Conservation (phyloP, 2,888 invertebrate genomes). For the Pogonocherus hispidulus region DNA sequence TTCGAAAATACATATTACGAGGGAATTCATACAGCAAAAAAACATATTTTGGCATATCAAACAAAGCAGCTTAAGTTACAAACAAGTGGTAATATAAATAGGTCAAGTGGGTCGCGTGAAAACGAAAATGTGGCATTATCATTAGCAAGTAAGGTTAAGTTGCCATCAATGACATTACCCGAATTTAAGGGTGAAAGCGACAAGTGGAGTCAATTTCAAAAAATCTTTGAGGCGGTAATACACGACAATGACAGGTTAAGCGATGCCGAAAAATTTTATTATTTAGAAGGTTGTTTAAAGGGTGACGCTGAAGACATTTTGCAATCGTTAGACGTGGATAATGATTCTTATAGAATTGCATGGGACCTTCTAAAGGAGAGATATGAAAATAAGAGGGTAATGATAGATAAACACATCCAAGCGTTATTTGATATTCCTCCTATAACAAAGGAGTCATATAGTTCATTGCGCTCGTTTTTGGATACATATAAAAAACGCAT, state of each 20-base stretch:
- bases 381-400: constrained; percentile 41
- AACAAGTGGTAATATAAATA: too few species aligned
- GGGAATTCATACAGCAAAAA: too few species aligned
- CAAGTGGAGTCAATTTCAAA: not conserved
- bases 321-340: not conserved
- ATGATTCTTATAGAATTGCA: not conserved
- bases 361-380: constrained; percentile 41
- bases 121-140: too few species aligned
- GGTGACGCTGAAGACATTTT: not conserved
- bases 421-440: constrained; percentile 39
- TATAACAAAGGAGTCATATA: constrained; percentile 40
- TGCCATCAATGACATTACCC: not conserved
- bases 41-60: too few species aligned
- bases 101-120: too few species aligned
- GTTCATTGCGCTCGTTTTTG: constrained; percentile 35
- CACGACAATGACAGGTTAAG: not conserved
- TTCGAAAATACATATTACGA: too few species aligned
- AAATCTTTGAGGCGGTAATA: not conserved
- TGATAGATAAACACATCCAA: constrained; percentile 44
- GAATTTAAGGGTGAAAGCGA: not conserved
- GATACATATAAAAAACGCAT: constrained; percentile 37
- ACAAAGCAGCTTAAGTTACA: too few species aligned
- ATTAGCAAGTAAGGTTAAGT: not conserved
- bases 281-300: not conserved
- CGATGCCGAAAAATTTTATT: not conserved